A percentile compares a stretch with the other conserved stretches of the same genome.
Evolutionary conservation across 2,888 invertebrate genomes (phyloP).

Genomic region (Steromphala cineraria): DNA sequence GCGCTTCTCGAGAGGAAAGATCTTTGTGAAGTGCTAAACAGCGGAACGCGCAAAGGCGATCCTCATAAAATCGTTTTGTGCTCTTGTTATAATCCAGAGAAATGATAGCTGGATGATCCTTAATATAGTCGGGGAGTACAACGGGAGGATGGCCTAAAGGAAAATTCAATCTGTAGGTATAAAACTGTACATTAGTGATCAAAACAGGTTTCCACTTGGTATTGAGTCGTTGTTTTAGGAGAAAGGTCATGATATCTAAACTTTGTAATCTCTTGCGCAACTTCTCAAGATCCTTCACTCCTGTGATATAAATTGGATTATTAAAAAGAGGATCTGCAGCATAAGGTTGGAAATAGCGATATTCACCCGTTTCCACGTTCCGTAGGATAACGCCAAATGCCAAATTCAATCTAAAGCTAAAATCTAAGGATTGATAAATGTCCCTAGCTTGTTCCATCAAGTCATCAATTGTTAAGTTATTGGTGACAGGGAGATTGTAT

Average conservation of each 20-base stretch:
- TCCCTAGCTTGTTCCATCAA: neutral
- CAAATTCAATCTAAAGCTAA: neutral
- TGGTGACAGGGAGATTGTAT: neutral
- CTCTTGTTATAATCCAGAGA: neutral
- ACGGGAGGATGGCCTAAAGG: neutral
- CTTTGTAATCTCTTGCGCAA: neutral
- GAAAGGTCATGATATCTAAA: neutral
- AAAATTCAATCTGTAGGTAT: neutral
- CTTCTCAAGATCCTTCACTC: neutral
- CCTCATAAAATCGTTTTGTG: neutral
- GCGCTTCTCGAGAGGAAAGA: neutral
- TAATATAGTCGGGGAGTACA: neutral
- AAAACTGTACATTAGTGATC: too few species aligned
- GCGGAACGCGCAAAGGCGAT: neutral
- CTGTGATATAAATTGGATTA: neutral
- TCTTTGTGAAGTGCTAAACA: neutral
- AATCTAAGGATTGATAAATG: neutral
- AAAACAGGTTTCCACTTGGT: neutral
- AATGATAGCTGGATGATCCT: neutral
- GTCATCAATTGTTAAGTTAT: neutral
- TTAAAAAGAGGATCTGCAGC: neutral
- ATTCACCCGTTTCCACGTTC: too few species aligned
- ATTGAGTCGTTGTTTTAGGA: neutral
- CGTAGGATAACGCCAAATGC: too few species aligned
- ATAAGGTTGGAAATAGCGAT: neutral